Evolutionary conservation across 2,888 invertebrate species (phyloP), one percentile per base, ranked within the genome.

Genomic region (Ametastegia equiseti): DNA sequence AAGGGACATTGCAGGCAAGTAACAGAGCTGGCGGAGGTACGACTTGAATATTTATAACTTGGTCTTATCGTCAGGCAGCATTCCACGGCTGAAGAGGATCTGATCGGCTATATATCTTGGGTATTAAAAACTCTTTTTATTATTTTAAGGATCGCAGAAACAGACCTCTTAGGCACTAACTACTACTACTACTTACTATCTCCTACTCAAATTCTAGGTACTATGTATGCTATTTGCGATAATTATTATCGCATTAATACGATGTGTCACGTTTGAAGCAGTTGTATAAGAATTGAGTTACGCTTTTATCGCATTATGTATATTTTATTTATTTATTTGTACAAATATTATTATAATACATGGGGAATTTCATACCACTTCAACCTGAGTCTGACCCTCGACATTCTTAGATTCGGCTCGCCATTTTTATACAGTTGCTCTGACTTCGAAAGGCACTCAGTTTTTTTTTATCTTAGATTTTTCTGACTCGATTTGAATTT

Each of bases 1-100:
- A 67, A 67, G 65, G 73, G 73, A 69, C 39, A 42, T 81, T 30
- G 82, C 71, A 73, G 79, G 69, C 82, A 81, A 81, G 73, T 82
- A 78, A 78, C 13, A 60, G 60, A 78, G 78, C n/a, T n/a, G n/a
- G 63, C 60, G 78, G 78, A 63, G 60, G 9, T 42, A 42, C 60
- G 27, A 78, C 78, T 78, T 78, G 78, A 78, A 78, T n/a, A 27
- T 63, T 42, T 78, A n/a, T 78, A 78, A 71, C 47, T 47, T 67
- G 11, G 19, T 30, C 36, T 75, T 54, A 45, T 78, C 60, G 42
- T 78, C 78, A 42, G 60, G 78, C 60, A 78, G 78, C 78, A 78
- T 78, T 78, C 78, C 78, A 78, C 78, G 60, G 39, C 78, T 57
- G 78, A 50, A n/a, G 78, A 78, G 60, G 60, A 36, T 77, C 57